These are phyloP conservation scores for Podotricha telesiphe DNA, from an alignment of 2,888 invertebrate genomes.

Conservation along the genomic window DNA sequence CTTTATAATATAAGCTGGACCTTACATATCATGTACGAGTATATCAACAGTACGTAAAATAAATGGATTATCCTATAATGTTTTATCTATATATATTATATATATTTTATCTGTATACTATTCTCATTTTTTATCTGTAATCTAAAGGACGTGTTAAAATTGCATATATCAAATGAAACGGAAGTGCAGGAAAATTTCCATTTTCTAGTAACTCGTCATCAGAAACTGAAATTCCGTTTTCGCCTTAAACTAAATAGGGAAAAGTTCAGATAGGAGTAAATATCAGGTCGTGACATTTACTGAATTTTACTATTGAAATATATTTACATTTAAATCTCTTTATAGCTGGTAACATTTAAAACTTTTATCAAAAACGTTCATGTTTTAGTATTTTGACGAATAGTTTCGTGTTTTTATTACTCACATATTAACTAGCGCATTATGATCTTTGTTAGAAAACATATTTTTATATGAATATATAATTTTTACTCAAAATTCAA, in stretches of 20 bases:
- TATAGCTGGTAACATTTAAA: constrained; percentile 10
- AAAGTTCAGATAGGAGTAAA: constrained; percentile 38
- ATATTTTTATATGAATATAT: too few species aligned
- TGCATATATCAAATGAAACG: constrained; percentile 24
- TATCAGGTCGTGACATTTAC: constrained; percentile 27
- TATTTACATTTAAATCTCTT: constrained; percentile 9
- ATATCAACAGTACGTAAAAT: too few species aligned
- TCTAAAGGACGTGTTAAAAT: constrained; percentile 31
- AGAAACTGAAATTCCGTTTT: constrained; percentile 36
- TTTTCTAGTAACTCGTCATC: constrained; percentile 36
- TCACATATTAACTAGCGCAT: too few species aligned
- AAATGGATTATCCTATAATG: too few species aligned
- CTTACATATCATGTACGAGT: too few species aligned
- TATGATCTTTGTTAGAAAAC: too few species aligned
- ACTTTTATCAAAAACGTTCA: neutral
- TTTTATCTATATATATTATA: too few species aligned
- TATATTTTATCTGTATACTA: neutral
- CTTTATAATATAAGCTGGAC: too few species aligned
- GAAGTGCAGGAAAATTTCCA: constrained; percentile 34
- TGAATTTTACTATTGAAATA: constrained; percentile 26
- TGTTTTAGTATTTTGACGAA: too few species aligned
- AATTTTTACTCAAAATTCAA: too few species aligned
- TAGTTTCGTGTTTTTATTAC: too few species aligned
- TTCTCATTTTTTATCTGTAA: neutral
- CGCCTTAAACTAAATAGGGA: constrained; percentile 38